Percentiles rank a stretch among this genome's conserved stretches.
Conservation (phyloP, 2,113 vertebrate genomes). For the Halcyon senegalensis region DNA sequence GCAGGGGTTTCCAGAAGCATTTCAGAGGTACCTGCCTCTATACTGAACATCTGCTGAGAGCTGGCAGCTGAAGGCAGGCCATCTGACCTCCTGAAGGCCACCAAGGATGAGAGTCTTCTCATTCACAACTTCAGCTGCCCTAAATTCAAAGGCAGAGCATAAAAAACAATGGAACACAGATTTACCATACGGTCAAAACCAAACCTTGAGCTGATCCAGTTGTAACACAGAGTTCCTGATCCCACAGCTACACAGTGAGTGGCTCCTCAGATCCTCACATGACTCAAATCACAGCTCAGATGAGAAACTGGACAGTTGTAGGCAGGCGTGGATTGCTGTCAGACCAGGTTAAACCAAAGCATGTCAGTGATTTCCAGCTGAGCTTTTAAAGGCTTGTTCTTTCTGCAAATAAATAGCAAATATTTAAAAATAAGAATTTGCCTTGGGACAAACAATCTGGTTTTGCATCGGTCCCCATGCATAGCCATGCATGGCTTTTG, state of each 20-base stretch:
- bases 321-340: background rate
- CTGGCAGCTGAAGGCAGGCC: background rate
- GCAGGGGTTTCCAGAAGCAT: background rate
- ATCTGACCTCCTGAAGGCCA: background rate
- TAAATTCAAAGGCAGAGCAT: background rate
- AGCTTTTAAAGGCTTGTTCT: background rate
- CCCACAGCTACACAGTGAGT: accelerated
- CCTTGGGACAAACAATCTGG: background rate
- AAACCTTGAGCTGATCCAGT: background rate
- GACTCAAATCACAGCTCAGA: background rate
- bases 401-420: background rate
- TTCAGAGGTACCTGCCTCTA: background rate
- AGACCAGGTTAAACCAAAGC: background rate
- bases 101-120: background rate
- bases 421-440: background rate
- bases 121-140: background rate
- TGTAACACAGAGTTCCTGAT: background rate
- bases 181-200: background rate
- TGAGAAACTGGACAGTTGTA: background rate
- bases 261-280: background rate
- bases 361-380: background rate
- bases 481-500: too few relatives aligned
- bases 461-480: background rate
- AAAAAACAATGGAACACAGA: background rate
- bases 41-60: background rate